Evolutionary conservation across 1,140 invertebrate genomes (phyloP), one percentile per base, ranked within the genome.

Genomic region (Penaeus indicus): DNA sequence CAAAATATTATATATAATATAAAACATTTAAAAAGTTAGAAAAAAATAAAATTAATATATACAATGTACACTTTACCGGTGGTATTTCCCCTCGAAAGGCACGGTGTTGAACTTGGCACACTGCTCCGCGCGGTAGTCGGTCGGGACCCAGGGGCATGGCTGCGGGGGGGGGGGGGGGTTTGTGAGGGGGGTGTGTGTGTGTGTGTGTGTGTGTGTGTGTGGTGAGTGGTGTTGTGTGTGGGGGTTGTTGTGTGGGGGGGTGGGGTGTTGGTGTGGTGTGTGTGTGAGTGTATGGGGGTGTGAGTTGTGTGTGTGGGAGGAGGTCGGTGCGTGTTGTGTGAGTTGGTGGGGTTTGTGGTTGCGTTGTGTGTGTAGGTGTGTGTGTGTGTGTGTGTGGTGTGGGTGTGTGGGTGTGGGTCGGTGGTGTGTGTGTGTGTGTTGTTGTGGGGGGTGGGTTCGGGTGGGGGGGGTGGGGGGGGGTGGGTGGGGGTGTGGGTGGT

Each of bases 111-210:
- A 98, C 86, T 95, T 94, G 0, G 96, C 94, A 93, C 98, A 99
- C 92, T 99, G 98, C 91, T 97, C 95, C 0, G 95, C 93, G 89
- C 98, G 94, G 93, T 97, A 98, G 93, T 98, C 97, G 42, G 86
- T 88, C 1, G 90, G 82, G 21, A 90, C 90, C 63, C 81, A 83
- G 19, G 88, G 91, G 75, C 91, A 91, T n/a, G 90, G 27, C 90
- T 91, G 85, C 42, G n/a, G 47, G 54, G 75, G 61, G 60, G 67
- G 91, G n/a, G 38, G 22, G 69, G 75, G 42, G 47, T 62, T 77
- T 21, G 54, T 42, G n/a, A 89, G 63, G 78, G 80, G 91, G n/a
- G n/a, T 47, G 61, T 64, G n/a, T 21, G 32, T 25, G 27, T 88
- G 16, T 47, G 22, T 88, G 5, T 87, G 7, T 54, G 60, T 27